Base-by-base conservation (phyloP, 2,888 invertebrate genomes). In the Drosophila kambysellisi region DNA sequence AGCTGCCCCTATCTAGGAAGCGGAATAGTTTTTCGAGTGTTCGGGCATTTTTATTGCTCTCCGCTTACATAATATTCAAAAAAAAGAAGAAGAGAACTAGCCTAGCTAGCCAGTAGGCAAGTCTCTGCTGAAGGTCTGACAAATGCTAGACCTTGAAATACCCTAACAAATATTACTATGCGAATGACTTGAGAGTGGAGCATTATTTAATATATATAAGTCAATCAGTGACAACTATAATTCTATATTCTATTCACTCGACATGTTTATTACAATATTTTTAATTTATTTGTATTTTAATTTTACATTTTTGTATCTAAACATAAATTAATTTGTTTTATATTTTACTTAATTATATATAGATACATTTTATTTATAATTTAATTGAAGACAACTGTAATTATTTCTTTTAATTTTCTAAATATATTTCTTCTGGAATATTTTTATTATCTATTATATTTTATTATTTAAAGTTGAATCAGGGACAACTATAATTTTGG, bases 41-140 rank as follows among this genome's bases (percentile, higher is more conserved):
- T 89, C 72, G 85, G 86, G 90, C 81, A 92, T 91, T 91, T 91
- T 91, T 92, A 91, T 92, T 76, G 59, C 85, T 79, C 64, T 68
- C 74, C 79, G 81, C 66, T 75, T 84, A 77, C 80, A 82, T 75
- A 86, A 77, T 82, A 76, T 88, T 70, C 70, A 54, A 70, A 58
- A 67, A 73, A 54, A 56, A 41, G 51, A 52, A 17, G 17, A 37
- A 5, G 8, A 46, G 20, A 46, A 25, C 46, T 46, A 51, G 30
- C 12, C 25, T 66, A 51, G 57, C 43, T 69, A 37, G 39, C 43
- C 46, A 73, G 53, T 32, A 12, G 48, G 56, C 7, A 67, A 41
- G 41, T n/a, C 25, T 52, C 5, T 6, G 30, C 4, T 1, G 17
- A n/a, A 20, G 7, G 7, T 6, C n/a, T 2, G 17, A 25, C 1